A percentile compares a stretch with the other conserved stretches of the same genome.
Evolutionary conservation across 2,797 vertebrate genomes (phyloP).

Genomic region (Enteromius paludinosus): DNA sequence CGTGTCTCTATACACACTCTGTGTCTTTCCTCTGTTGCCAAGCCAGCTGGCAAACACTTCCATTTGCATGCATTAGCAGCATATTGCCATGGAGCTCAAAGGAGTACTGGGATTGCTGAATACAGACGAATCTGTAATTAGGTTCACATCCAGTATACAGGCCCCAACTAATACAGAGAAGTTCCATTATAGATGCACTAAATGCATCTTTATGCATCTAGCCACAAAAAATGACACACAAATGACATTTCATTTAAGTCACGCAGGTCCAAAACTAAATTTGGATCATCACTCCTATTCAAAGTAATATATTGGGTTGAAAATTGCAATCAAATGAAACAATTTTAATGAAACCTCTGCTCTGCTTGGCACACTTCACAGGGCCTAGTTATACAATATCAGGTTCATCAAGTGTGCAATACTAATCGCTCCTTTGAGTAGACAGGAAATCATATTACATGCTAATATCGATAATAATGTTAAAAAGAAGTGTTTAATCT

Average conservation of each 20-base stretch:
- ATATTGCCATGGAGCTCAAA: conserved; percentile 62
- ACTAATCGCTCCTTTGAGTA: background rate
- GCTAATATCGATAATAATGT: background rate
- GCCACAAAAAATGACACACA: background rate
- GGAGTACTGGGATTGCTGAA: conserved; percentile 55
- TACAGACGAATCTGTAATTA: conserved; percentile 62
- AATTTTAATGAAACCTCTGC: background rate
- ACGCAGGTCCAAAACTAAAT: background rate
- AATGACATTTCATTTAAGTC: conserved; percentile 2
- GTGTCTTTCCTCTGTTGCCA: conserved; percentile 61
- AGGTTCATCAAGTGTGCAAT: background rate
- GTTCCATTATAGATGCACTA: background rate
- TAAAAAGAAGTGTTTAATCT: background rate
- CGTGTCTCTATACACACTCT: conserved; percentile 20
- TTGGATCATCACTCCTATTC: background rate
- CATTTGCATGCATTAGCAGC: conserved; percentile 72
- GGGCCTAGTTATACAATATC: background rate
- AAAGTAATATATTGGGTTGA: background rate
- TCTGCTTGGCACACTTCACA: background rate
- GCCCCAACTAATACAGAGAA: conserved; percentile 28
- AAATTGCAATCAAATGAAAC: conserved; percentile 3
- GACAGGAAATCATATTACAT: background rate
- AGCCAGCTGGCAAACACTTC: conserved; percentile 59
- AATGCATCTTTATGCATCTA: background rate
- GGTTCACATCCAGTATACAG: conserved; percentile 37